A percentile compares a stretch with the other conserved stretches of the same genome.
These are phyloP conservation scores for Laodelphax striatellus DNA, from an alignment of 1,140 invertebrate genomes.

Conservation along the genomic window DNA sequence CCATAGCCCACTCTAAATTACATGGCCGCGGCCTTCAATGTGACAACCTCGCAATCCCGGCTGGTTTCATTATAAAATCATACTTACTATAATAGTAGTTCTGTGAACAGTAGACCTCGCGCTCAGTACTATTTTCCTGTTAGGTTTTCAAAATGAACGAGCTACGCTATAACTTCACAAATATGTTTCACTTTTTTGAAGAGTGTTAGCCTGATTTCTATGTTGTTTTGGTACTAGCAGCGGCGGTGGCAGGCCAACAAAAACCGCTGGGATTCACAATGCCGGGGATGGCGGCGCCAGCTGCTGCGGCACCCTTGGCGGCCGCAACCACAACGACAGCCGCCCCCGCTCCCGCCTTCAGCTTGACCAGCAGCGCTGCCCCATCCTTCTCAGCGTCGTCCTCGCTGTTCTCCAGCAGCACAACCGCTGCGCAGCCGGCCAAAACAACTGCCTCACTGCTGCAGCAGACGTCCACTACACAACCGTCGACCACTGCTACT, in stretches of 20 bases:
- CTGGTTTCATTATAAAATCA: no score
- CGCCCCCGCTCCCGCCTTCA: slow-evolving; percentile 23
- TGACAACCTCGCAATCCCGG: no score
- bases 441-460: neutral
- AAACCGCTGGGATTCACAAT: slow-evolving; percentile 1
- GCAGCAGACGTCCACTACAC: neutral
- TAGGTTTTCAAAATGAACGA: no score
- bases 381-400: neutral
- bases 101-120: no score
- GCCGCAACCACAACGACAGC: slow-evolving; percentile 33
- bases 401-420: neutral
- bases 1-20: no score
- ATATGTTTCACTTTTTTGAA: no score
- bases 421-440: neutral
- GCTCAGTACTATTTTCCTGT: no score
- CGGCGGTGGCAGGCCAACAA: neutral
- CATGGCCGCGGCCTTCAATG: no score
- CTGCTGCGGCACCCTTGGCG: slow-evolving; percentile 29
- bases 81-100: no score
- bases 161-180: no score
- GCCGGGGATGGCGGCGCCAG: slow-evolving; percentile 6
- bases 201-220: no score
- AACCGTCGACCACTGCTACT: neutral
- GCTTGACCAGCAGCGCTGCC: neutral
- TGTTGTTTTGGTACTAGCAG: no score